phyloP scores from a whole-genome alignment of 2,888 invertebrate species.

The Drosophila ezoana region DNA sequence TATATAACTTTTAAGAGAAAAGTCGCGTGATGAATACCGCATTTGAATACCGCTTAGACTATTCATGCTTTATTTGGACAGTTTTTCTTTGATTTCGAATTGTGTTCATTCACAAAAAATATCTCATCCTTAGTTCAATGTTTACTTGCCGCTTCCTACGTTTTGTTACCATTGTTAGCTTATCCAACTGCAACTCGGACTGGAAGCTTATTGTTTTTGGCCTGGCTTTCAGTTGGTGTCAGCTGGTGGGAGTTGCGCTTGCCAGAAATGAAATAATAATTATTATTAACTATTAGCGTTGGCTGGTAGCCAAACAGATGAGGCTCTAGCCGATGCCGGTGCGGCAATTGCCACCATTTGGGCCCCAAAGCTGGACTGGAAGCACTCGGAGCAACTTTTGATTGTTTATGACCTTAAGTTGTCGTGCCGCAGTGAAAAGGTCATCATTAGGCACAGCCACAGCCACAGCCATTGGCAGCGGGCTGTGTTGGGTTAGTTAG shows the following conservation, averaged over 20 bases:
- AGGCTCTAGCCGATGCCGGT: conserved; percentile 35
- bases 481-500: conserved; percentile 55
- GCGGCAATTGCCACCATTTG: conserved; percentile 71
- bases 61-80: too few relatives aligned
- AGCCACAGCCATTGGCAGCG: conserved; percentile 43
- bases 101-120: background rate
- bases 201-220: conserved; percentile 73
- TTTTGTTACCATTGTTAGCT: conserved; percentile 28
- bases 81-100: background rate
- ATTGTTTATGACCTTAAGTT: conserved; percentile 83
- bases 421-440: conserved; percentile 83
- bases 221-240: conserved; percentile 77
- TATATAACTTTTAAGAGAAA: too few relatives aligned
- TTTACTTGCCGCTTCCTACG: background rate
- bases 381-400: conserved; percentile 65
- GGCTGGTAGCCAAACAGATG: conserved; percentile 64
- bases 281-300: conserved; percentile 81
- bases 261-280: conserved; percentile 82
- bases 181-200: conserved; percentile 17
- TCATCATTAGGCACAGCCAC: conserved; percentile 75
- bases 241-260: conserved; percentile 79
- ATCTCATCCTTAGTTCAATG: background rate
- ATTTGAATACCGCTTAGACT: too few relatives aligned
- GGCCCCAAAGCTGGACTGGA: conserved; percentile 24
- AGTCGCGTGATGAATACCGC: too few relatives aligned